Percentiles rank a stretch among this genome's conserved stretches.
phyloP scores from a whole-genome alignment of 1,140 invertebrate genomes.

The Trachelipus rathkii region DNA sequence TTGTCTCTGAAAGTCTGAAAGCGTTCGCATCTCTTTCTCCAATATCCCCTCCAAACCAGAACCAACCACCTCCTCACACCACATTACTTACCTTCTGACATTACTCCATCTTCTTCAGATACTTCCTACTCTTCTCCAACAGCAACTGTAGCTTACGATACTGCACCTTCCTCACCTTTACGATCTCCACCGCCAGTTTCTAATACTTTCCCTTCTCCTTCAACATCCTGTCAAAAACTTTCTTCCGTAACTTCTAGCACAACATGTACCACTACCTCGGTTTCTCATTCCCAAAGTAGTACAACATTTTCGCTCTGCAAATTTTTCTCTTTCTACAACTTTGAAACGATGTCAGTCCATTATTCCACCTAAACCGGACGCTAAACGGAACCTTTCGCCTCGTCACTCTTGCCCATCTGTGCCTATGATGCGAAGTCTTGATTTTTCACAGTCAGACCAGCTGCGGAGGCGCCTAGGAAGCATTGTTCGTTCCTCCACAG shows the following conservation, averaged over 20 bases:
- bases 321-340: neutral
- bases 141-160: neutral
- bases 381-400: neutral
- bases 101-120: neutral
- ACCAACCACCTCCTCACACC: constrained; percentile 20
- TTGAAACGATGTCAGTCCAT: neutral
- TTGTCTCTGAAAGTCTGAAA: neutral
- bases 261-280: constrained; percentile 4
- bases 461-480: constrained; percentile 59
- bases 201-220: neutral
- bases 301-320: neutral
- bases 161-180: neutral
- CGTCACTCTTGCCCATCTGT: neutral
- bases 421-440: constrained; percentile 46
- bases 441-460: constrained; percentile 58
- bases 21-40: constrained; percentile 12
- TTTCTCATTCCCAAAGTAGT: constrained; percentile 12
- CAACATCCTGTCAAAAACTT: neutral
- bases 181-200: constrained; percentile 2
- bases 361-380: neutral
- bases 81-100: neutral
- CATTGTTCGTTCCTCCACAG: constrained; percentile 59
- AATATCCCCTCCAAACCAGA: neutral
- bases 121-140: neutral
- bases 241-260: neutral